Percentiles rank a stretch among this genome's conserved stretches.
These are phyloP conservation scores for Heterohyrax brucei DNA, from an alignment of 2,797 vertebrate species.

Conservation along the genomic window DNA sequence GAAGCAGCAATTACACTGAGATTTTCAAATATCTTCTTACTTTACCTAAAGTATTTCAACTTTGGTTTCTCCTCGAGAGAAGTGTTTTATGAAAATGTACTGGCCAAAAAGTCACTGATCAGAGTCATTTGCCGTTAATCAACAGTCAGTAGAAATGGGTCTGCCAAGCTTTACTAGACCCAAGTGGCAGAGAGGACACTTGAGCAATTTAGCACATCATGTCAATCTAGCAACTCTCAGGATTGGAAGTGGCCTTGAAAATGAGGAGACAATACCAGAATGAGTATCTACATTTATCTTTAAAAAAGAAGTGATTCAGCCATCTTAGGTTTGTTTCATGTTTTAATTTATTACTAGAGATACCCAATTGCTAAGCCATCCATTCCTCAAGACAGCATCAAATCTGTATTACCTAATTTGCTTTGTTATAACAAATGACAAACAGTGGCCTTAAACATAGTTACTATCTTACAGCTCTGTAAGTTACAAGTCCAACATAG, in stretches of 20 bases:
- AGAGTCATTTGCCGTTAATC: constrained; percentile 2
- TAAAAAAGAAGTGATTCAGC: constrained; percentile 6
- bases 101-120: background rate
- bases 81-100: constrained; percentile 13
- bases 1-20: background rate
- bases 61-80: background rate
- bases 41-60: constrained; percentile 49
- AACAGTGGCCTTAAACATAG: too few species aligned
- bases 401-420: too few species aligned
- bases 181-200: constrained; percentile 48
- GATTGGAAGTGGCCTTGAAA: background rate
- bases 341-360: too few species aligned
- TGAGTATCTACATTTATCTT: background rate
- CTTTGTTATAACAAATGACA: too few species aligned
- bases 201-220: constrained; percentile 41
- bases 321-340: background rate
- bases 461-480: too few species aligned
- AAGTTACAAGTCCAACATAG: too few species aligned
- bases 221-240: constrained; percentile 42
- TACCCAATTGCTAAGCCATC: too few species aligned
- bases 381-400: too few species aligned
- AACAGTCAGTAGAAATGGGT: constrained; percentile 11
- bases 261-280: background rate
- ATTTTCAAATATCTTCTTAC: constrained; percentile 51
- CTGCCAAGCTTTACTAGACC: constrained; percentile 1